Base-by-base conservation (phyloP, 2,113 vertebrate species). In the Siniperca chuatsi region DNA sequence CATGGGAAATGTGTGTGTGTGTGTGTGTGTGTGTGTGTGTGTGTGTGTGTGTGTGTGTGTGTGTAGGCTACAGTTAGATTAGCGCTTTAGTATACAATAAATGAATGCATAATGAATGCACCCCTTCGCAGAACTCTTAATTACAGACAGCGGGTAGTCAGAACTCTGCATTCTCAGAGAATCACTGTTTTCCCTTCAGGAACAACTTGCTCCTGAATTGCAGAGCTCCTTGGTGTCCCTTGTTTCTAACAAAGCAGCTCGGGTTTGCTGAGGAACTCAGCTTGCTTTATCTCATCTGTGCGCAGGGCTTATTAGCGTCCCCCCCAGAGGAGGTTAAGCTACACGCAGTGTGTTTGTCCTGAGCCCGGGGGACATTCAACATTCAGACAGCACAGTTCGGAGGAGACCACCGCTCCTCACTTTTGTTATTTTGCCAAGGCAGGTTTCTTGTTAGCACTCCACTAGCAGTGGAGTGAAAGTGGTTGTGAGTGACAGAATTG, bases 361-460 rank as follows among this genome's bases (percentile, higher is more conserved):
- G 67, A 79, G 82, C 87, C 77, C 79, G 2, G 50, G 92, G 84
- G 84, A 87, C 48, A 40, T 90, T 89, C 75, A 87, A 60, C 82
- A 93, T 93, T 90, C 91, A 92, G 75, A 79, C 33, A 9, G 42
- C 75, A 60, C 82, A 65, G 79, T 68, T 74, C 33, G 2, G 46
- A 48, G 18, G 74, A 89, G 62, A 78, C 79, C 48, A 21, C 25
- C 20, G 10, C 67, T 73, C 74, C 25, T 82, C 74, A 29, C 60
- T 87, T 87, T 69, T 74, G 57, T 87, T 82, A 75, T 83, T 78
- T 82, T 66, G 62, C 72, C 23, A 23, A 46, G 0, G 46, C 87
- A 52, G 78, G 55, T 75, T 79, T 87, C 77, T 82, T 83, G 77
- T 88, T 71, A 75, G 66, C 75, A 7, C 60, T 55, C 62, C 23